Conservation (phyloP, 2,888 invertebrate genomes). For the Andrena chrysosceles region DNA sequence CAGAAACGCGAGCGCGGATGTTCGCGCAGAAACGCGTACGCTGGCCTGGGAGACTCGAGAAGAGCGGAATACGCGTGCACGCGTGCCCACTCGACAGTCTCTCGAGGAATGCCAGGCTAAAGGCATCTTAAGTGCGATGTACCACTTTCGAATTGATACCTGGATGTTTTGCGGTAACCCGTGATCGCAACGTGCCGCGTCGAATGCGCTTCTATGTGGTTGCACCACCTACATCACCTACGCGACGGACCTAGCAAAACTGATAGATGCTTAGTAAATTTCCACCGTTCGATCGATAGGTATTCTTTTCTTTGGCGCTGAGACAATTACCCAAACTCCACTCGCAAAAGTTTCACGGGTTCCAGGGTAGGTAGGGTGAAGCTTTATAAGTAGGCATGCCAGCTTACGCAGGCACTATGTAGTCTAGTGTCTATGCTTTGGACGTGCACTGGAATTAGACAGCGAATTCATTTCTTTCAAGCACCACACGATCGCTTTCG, state of each 20-base stretch:
- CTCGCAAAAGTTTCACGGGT: no score
- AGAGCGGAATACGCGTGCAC: constrained; percentile 51
- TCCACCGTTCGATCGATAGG: no score
- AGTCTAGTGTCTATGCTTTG: not conserved
- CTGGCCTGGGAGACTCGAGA: not conserved
- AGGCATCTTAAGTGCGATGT: constrained; percentile 78
- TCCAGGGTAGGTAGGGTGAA: no score
- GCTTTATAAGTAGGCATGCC: no score
- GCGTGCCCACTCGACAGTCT: constrained; percentile 70
- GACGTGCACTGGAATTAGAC: not conserved
- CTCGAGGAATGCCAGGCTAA: constrained; percentile 74
- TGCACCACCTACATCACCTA: not conserved
- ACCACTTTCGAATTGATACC: constrained; percentile 80
- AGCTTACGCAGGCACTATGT: not conserved
- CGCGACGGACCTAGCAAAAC: no score
- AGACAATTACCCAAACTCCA: no score
- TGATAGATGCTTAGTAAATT: no score
- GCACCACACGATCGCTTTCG: not conserved
- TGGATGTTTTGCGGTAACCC: constrained; percentile 69
- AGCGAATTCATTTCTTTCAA: not conserved
- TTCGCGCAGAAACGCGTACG: constrained; percentile 1
- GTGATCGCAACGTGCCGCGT: constrained; percentile 41
- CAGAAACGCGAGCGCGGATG: constrained; percentile 21
- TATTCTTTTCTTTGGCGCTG: no score
- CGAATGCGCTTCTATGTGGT: not conserved